Conservation (phyloP, 1,140 invertebrate species). For the Drosophila nannoptera region DNA sequence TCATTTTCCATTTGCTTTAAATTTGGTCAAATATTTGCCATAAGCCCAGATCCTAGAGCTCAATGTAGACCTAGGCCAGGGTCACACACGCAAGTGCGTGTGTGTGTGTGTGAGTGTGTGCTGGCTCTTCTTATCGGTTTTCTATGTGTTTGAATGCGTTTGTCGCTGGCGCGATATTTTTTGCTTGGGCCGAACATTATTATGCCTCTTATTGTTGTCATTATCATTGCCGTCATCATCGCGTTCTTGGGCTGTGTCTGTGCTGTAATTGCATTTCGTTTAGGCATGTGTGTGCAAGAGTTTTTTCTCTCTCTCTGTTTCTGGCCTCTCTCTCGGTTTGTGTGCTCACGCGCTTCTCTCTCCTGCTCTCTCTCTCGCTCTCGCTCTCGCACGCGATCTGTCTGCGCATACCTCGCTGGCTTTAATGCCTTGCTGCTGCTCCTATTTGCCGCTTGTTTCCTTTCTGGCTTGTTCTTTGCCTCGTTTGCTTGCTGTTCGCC, state of each 20-base stretch:
- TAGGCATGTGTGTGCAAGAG: constrained; percentile 62
- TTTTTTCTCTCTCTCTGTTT: constrained; percentile 45
- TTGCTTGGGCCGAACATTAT: constrained; percentile 42
- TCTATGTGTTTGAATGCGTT: not conserved
- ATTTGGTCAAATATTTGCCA: not conserved
- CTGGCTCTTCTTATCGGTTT: constrained; percentile 9
- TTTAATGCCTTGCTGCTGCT: not conserved
- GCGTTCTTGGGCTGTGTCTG: constrained; percentile 36
- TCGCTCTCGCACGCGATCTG: constrained; percentile 1
- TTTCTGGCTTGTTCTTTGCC: constrained; percentile 30
- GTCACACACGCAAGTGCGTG: constrained; percentile 19
- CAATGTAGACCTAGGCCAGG: constrained; percentile 36
- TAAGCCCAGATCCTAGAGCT: constrained; percentile 9
- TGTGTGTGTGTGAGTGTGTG: constrained; percentile 12
- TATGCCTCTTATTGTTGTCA: not conserved
- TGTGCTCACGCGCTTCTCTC: not conserved
- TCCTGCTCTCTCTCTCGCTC: constrained; percentile 4
- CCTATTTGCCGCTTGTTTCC: constrained; percentile 5
- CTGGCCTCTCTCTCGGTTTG: constrained; percentile 5
- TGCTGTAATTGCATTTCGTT: constrained; percentile 71
- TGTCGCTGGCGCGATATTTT: constrained; percentile 42
- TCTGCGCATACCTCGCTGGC: constrained; percentile 3
- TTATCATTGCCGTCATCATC: constrained; percentile 6
- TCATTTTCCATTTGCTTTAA: not conserved
- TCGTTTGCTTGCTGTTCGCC: constrained; percentile 13